Percentiles rank a stretch among this genome's conserved stretches.
Conservation (phyloP, 2,113 vertebrate species). For the Dolichallabes microphthalmus region DNA sequence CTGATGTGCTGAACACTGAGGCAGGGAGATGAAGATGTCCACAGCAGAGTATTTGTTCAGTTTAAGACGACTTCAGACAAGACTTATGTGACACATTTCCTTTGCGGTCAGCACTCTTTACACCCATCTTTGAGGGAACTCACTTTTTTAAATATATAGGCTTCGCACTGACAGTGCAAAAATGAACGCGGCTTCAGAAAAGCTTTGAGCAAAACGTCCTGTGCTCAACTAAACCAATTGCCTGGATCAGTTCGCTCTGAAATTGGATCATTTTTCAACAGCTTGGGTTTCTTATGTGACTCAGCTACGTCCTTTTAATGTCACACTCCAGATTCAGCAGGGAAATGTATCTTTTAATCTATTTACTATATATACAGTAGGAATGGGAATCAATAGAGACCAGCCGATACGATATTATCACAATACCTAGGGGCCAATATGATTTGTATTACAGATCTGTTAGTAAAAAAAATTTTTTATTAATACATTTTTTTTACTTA, state of each 20-base stretch:
- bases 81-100: slow-evolving; percentile 7
- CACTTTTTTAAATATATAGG: background rate
- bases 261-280: background rate
- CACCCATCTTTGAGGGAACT: background rate
- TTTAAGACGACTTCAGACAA: background rate
- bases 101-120: slow-evolving; percentile 24
- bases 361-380: background rate
- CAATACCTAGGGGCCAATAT: too few species aligned
- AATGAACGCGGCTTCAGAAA: background rate
- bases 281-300: slow-evolving; percentile 1
- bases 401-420: too few species aligned
- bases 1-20: background rate
- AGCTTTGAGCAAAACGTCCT: background rate
- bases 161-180: background rate
- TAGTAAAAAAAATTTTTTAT: too few species aligned
- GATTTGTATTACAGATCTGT: too few species aligned
- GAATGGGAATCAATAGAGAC: too few species aligned
- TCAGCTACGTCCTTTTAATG: slow-evolving; percentile 2
- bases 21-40: background rate
- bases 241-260: slow-evolving; percentile 11
- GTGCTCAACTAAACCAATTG: background rate
- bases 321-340: background rate
- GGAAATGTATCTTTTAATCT: background rate
- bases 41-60: background rate
- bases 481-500: too few species aligned